Evolutionary conservation across 2,888 invertebrate species (phyloP), one percentile per base, ranked within the genome.

Genomic region (Eilema sororculum): DNA sequence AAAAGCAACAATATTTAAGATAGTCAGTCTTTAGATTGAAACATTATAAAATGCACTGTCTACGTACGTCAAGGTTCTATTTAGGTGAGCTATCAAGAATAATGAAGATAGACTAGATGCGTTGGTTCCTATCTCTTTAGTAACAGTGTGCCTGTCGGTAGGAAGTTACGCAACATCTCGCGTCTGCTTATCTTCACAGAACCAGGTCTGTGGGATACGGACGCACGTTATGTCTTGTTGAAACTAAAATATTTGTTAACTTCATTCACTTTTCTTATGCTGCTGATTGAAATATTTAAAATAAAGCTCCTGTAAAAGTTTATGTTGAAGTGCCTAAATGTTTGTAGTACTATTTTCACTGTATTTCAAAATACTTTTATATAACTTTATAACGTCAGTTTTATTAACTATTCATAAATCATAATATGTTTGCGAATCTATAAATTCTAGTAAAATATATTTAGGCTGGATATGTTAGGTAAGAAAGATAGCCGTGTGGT

Each of bases 221-320:
- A 74, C n/a, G 63, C 68, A 73, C 73, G 74, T 81, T 84, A 86
- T 82, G 82, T 85, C 85, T 87, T 88, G 86, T 87, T 88, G 76
- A 85, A 86, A 87, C 82, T 84, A 86, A 89, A 85, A 88, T 82
- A 86, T 87, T 83, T 78, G 79, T 82, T 87, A 85, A 87, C 84
- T 86, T 85, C 86, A 87, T 79, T 78, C 73, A 79, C 46, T 73
- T 79, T 80, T 77, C 65, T 67, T 74, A 76, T 73, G 67, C 67
- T 64, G 22, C 52, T 71, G 52, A 68, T 66, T 78, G 78, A 81
- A 83, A 76, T 78, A 77, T 85, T 78, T 76, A 68, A 78, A 78
- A 69, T 63, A n/a, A 70, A 69, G 63, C 65, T 64, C 58, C 13
- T 16, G 12, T 46, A 33, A 65, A 67, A 68, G 76, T 76, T 77